Percentiles rank a stretch among this genome's conserved stretches.
Evolutionary conservation across 2,888 invertebrate genomes (phyloP).

Genomic region (Tipula unca): DNA sequence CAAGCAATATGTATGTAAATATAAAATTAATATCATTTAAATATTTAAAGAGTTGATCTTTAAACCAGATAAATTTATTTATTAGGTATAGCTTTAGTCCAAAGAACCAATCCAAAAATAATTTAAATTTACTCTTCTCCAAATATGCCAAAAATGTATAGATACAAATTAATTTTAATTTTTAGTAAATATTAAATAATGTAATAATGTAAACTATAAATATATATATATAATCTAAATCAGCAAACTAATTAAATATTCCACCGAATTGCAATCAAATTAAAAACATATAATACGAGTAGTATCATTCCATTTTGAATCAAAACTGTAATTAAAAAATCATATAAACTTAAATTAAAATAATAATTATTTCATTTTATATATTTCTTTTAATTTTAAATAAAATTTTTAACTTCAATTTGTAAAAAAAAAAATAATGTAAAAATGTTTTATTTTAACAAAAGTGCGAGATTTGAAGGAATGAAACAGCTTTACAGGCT

Average conservation of each 20-base stretch:
- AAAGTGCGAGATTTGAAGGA: too few relatives aligned
- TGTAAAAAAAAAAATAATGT: neutral
- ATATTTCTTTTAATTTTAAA: neutral
- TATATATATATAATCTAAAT: neutral
- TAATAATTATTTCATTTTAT: neutral
- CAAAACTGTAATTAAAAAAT: neutral
- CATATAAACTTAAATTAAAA: neutral
- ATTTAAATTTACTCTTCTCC: neutral
- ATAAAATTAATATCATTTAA: too few relatives aligned
- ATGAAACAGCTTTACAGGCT: too few relatives aligned
- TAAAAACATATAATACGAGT: neutral
- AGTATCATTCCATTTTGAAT: neutral
- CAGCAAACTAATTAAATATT: neutral
- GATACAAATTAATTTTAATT: neutral
- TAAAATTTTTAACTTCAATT: neutral
- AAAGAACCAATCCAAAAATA: neutral
- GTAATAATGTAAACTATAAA: neutral
- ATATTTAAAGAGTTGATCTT: too few relatives aligned
- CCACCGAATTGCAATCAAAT: neutral
- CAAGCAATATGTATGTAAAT: too few relatives aligned
- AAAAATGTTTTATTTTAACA: neutral
- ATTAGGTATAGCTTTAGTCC: too few relatives aligned
- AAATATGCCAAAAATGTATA: neutral
- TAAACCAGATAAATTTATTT: too few relatives aligned
- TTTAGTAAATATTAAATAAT: neutral